Evolutionary conservation across 2,797 vertebrate genomes (phyloP), one percentile per base, ranked within the genome.

Genomic region (Nyctalus aviator): DNA sequence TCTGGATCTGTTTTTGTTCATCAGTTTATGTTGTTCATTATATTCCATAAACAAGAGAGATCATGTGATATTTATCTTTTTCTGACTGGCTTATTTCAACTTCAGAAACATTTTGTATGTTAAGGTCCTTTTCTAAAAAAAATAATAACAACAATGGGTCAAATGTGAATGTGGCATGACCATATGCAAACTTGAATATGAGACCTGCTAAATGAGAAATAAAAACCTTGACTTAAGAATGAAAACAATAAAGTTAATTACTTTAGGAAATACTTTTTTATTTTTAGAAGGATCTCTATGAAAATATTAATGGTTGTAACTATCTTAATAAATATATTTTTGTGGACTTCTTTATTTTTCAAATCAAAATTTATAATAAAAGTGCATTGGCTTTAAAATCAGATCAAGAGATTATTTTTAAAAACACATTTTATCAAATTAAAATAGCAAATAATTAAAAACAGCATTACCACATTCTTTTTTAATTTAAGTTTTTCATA

Each of bases 391-490:
- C 20, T 94, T 91, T 94, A 72, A 91, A 72, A 91, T 84, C 48
- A 81, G 12, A 90, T 89, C 15, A 82, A 87, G 5, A 50, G 25
- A 4, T 35, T 44, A 41, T 18, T 77, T 94, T 84, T 8, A 7
- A 44, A 93, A 89, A 53, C 1, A 71, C 32, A 82, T 84, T 95
- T 91, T 69, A 50, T 95, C 37, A 84, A 91, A 25, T 68, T 94
- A 77, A 94, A 83, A 53, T 0, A 91, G 37, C 23, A 89, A 78
- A 6, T 83, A 96, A 64, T 96, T 93, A 37, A 91, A 95, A 87
- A 73, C 72, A 91, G 32, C 35, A 53, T 69, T 66, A 83, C 7
- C 21, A 4, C 8, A 46, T 55, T 87, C 12, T 76, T 84, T 84
- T 53, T 20, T 53, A 6, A 55, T 71, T 35, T 41, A 53, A 41